Percentiles rank a stretch among this genome's conserved stretches.
Evolutionary conservation across 2,113 vertebrate genomes (phyloP).

Genomic region (Chaenocephalus aceratus): DNA sequence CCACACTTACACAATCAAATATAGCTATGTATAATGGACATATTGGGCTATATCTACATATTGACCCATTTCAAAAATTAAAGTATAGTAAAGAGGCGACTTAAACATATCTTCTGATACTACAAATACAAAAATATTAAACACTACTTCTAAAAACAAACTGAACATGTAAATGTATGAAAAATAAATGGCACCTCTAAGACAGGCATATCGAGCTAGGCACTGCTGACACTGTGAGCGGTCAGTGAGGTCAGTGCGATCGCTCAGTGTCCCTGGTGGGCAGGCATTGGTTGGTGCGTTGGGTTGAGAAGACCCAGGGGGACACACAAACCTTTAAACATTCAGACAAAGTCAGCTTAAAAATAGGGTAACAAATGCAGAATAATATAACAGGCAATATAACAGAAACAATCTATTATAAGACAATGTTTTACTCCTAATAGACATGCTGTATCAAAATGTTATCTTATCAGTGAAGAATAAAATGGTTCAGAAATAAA

Average conservation of each 20-base stretch:
- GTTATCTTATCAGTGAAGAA: background rate
- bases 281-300: slow-evolving; percentile 83
- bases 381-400: background rate
- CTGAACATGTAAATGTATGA: slow-evolving; percentile 6
- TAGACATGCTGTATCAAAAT: background rate
- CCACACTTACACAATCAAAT: background rate
- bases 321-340: slow-evolving; percentile 86
- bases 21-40: background rate
- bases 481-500: background rate
- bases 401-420: background rate
- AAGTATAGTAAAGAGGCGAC: too few relatives aligned
- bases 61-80: too few relatives aligned
- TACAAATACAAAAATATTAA: slow-evolving; percentile 2
- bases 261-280: slow-evolving; percentile 86
- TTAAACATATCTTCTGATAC: background rate
- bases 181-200: slow-evolving; percentile 79
- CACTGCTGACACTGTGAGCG: slow-evolving; percentile 89
- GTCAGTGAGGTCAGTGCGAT: slow-evolving; percentile 84
- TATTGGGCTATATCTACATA: background rate
- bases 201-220: slow-evolving; percentile 85
- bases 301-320: slow-evolving; percentile 86
- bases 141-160: slow-evolving; percentile 11
- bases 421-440: background rate
- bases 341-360: background rate
- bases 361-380: background rate